A percentile compares a stretch with the other conserved stretches of the same genome.
These are phyloP conservation scores for Trachelus tabidus DNA, from an alignment of 2,888 invertebrate species.

Conservation along the genomic window DNA sequence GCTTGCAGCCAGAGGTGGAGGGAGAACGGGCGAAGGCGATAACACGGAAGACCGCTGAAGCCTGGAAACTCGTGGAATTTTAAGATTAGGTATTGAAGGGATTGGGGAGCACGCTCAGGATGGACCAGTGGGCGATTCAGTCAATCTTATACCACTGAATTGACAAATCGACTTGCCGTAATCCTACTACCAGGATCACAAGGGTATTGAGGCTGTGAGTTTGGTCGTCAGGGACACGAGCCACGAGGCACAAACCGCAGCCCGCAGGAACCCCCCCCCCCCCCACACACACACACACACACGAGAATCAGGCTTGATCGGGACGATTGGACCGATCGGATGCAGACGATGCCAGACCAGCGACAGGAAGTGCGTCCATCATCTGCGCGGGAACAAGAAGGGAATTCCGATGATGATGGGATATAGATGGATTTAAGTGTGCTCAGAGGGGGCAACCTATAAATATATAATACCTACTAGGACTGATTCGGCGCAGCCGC, in stretches of 20 bases:
- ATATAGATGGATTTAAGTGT: background rate
- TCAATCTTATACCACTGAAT: background rate
- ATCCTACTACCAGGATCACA: background rate
- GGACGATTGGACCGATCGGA: background rate
- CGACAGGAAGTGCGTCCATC: no score
- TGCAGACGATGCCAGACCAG: background rate
- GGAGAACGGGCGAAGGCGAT: background rate
- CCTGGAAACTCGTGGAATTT: background rate
- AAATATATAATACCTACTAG: constrained; percentile 46
- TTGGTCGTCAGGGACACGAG: background rate
- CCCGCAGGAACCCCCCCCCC: no score
- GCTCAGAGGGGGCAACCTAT: constrained; percentile 31
- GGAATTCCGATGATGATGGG: background rate
- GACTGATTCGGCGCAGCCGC: constrained; percentile 26
- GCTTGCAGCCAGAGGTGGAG: no score
- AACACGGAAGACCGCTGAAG: background rate
- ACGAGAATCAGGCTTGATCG: background rate
- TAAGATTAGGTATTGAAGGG: background rate
- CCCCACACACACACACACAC: background rate
- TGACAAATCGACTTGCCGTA: background rate
- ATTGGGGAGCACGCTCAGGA: background rate
- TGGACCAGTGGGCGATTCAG: background rate
- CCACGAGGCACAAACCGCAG: background rate
- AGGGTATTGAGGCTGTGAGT: background rate
- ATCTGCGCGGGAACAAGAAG: background rate